Evolutionary conservation across 1,140 invertebrate species (phyloP).

Genomic region (Daktulosphaira vitifoliae): DNA sequence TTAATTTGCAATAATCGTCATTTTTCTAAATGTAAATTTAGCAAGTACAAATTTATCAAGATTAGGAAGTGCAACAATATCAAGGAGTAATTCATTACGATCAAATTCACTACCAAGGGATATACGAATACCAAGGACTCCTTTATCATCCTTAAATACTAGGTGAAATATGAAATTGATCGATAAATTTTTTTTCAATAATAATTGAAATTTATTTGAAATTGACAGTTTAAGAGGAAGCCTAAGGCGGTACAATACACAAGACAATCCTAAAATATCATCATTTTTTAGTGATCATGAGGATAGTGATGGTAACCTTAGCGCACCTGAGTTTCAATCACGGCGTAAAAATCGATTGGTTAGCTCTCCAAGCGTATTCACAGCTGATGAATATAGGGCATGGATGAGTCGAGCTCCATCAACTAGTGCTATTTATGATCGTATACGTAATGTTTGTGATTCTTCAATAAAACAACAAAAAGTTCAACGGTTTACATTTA

Average conservation of each 20-base stretch:
- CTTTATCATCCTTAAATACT: constrained; percentile 24
- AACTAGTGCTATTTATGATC: constrained; percentile 84
- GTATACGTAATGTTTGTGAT: constrained; percentile 59
- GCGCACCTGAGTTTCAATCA: constrained; percentile 64
- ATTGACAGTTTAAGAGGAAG: constrained; percentile 36
- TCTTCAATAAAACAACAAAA: constrained; percentile 52
- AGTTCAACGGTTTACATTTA: constrained; percentile 67
- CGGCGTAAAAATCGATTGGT: constrained; percentile 44
- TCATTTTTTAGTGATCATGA: constrained; percentile 50
- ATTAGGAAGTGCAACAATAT: constrained; percentile 34
- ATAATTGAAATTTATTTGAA: too few relatives aligned
- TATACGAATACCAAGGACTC: constrained; percentile 24
- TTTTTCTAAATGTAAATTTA: not conserved
- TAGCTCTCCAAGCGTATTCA: constrained; percentile 68
- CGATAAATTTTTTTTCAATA: too few relatives aligned
- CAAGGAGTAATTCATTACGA: constrained; percentile 42
- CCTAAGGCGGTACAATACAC: constrained; percentile 37
- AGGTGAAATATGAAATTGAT: not conserved
- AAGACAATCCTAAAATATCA: constrained; percentile 42
- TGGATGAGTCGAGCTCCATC: constrained; percentile 83
- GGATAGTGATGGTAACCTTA: constrained; percentile 70
- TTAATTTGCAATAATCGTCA: not conserved
- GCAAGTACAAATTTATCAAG: constrained; percentile 23
- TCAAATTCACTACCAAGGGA: constrained; percentile 48
- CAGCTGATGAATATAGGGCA: constrained; percentile 80